Evolutionary conservation across 2,113 vertebrate species (phyloP), one percentile per base, ranked within the genome.

Genomic region (Ceyx cyanopectus): DNA sequence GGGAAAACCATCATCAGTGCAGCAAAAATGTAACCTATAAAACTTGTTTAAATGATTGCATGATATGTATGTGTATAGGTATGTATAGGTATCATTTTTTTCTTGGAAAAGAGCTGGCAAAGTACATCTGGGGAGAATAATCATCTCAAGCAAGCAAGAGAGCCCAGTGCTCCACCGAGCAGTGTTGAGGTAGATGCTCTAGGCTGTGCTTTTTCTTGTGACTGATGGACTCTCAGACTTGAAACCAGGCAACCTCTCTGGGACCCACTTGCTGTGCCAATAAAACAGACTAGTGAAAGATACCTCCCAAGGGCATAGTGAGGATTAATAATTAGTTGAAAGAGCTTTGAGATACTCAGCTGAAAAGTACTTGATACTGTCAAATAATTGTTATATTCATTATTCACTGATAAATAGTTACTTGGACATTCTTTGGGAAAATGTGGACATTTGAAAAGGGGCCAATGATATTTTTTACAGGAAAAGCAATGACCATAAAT

Each of bases 401-500:
- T 96, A 77, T 85, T 93, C 58, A 56, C 40, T 90, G 62, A 92
- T 74, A 94, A 96, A 94, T 68, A 82, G 32, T 40, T 91, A 60
- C 90, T 89, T 92, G 67, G 78, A 92, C 4, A 2, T 76, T 90
- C 32, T 60, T 89, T 77, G 86, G 72, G 92, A 95, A 96, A 92
- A 96, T 87, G 74, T 89, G 89, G 81, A 87, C 78, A 89, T 89
- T 90, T 96, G 95, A 94, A 96, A 91, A 82, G 74, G 85, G 20
- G 70, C 81, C 83, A 96, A 40, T 73, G 94, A 84, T 92, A 87
- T 85, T 85, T 67, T 83, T 93, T 92, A 87, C 89, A 92, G 68
- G 60, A 87, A 93, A 94, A 94, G 43, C 67, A 94, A 87, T 93
- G 84, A 80, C 26, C 53, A 70, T 96, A 96, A 94, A 93, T 96